These are phyloP conservation scores for Podotricha telesiphe DNA, from an alignment of 2,888 invertebrate genomes.

Conservation along the genomic window DNA sequence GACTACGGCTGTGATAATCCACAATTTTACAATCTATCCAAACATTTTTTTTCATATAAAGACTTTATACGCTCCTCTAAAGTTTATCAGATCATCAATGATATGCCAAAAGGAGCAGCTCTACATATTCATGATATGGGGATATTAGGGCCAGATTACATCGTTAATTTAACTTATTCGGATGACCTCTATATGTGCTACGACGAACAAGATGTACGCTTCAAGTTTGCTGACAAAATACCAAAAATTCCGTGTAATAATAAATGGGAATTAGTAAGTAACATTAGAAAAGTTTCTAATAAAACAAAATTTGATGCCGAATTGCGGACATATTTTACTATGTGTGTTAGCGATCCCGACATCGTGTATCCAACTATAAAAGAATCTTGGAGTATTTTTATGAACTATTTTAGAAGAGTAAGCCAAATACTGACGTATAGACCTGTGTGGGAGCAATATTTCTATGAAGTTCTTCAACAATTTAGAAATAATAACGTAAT, in stretches of 20 bases:
- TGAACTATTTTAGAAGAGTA: slow-evolving; percentile 80
- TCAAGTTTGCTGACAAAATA: slow-evolving; percentile 59
- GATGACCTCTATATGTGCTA: slow-evolving; percentile 84
- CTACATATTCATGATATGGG: slow-evolving; percentile 88
- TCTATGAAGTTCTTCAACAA: slow-evolving; percentile 85
- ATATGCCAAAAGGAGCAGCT: slow-evolving; percentile 90
- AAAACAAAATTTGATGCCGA: slow-evolving; percentile 78
- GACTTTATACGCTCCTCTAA: slow-evolving; percentile 83
- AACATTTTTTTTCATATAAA: slow-evolving; percentile 86
- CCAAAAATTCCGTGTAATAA: slow-evolving; percentile 54
- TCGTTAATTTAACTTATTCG: slow-evolving; percentile 85
- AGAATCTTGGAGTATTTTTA: slow-evolving; percentile 84
- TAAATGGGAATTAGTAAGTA: slow-evolving; percentile 77
- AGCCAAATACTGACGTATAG: slow-evolving; percentile 83
- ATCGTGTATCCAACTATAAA: slow-evolving; percentile 77
- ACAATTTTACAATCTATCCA: slow-evolving; percentile 84
- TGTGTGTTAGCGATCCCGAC: slow-evolving; percentile 78
- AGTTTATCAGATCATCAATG: slow-evolving; percentile 86
- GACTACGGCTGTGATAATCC: slow-evolving; percentile 81
- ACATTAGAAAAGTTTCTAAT: slow-evolving; percentile 64
- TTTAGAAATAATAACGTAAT: slow-evolving; percentile 87
- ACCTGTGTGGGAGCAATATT: slow-evolving; percentile 86
- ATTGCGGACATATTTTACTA: slow-evolving; percentile 80
- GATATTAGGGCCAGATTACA: slow-evolving; percentile 84
- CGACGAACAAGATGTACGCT: slow-evolving; percentile 47